Evolutionary conservation across 2,888 invertebrate genomes (phyloP), one percentile per base, ranked within the genome.

Genomic region (Drosophila macrospina): DNA sequence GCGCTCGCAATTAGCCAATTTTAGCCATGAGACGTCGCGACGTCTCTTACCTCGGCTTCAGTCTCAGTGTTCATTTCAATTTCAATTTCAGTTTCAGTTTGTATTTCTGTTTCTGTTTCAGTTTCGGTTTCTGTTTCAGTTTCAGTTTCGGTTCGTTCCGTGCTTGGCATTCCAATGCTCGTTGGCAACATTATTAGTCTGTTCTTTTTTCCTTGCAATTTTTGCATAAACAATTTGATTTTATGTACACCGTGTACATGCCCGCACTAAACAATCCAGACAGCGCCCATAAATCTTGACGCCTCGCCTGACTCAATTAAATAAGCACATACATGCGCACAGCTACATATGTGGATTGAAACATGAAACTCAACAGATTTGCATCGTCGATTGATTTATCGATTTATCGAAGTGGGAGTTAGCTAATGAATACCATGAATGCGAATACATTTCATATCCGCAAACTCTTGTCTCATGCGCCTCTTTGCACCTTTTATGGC

Each of bases 1-100:
- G 68, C 60, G 77, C 74, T 63, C 52, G 86, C 85, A 87, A 84
- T 81, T 86, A 80, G 85, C 87, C 81, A 78, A 78, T 74, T 62
- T 80, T 70, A 71, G 78, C 84, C 86, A 80, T 81, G 84, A 86
- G 76, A 42, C 55, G 63, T 13, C 47, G 32, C 28, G 62, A 5
- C 41, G 44, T 32, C 44, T 48, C 59, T 56, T 36, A 45, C 28
- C 52, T 66, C 45, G 36, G 28, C 6, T 15, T 34, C 41, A 16
- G 37, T 34, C n/a, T n/a, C n/a, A n/a, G n/a, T n/a, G n/a, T n/a
- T n/a, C n/a, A n/a, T n/a, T 16, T 63, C 26, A n/a, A 32, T 39
- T 47, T 59, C 30, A 2, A 34, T 32, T 56, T 62, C 55, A 32
- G n/a, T 32, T 54, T 54, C 32, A 16, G 15, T 55, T 55, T 55